Evolutionary conservation across 2,888 invertebrate genomes (phyloP), one percentile per base, ranked within the genome.

Genomic region (Electrophaes corylata): DNA sequence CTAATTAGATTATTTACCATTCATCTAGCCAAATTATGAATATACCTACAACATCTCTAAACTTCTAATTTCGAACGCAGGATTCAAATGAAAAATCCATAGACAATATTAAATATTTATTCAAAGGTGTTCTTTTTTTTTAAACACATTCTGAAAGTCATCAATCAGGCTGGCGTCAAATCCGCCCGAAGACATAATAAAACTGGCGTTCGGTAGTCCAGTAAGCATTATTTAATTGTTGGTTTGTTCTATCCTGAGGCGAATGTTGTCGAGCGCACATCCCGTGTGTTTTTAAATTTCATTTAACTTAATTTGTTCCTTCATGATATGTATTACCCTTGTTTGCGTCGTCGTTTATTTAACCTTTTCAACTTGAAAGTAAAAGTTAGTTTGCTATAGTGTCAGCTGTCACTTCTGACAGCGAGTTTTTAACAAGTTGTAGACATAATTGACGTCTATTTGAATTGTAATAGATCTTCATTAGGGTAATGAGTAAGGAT

Each of bases 211-310:
- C 91, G 81, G 91, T 90, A 91, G 91, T 85, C 79, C 69, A 67
- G 77, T 88, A 88, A 91, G 87, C 83, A 83, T 86, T 85, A 89
- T 90, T 89, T 91, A 90, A 91, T 91, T 89, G 86, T 86, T 83
- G 79, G 85, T 81, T 76, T 80, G 83, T 78, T 76, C 76, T 65
- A 70, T 72, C 88, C 88, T 82, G 66, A 75, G 69, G 85, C 86
- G 82, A 75, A 66, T 62, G 66, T 51, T 57, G 71, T 67, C 72
- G 72, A 69, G 69, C 76, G 74, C 75, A 67, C 70, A 76, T 76
- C 72, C 71, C 72, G 70, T 58, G 67, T 65, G 53, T 58, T 71
- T 75, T 43, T 74, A 73, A 69, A 71, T 70, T 70, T 71, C 67
- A 71, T 75, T 76, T 72, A 72, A 69, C 70, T 71, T 76, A 74